Evolutionary conservation across 92 coral and sea anemone species (phyloP).

Genomic region (Plumapathes pennacea): DNA sequence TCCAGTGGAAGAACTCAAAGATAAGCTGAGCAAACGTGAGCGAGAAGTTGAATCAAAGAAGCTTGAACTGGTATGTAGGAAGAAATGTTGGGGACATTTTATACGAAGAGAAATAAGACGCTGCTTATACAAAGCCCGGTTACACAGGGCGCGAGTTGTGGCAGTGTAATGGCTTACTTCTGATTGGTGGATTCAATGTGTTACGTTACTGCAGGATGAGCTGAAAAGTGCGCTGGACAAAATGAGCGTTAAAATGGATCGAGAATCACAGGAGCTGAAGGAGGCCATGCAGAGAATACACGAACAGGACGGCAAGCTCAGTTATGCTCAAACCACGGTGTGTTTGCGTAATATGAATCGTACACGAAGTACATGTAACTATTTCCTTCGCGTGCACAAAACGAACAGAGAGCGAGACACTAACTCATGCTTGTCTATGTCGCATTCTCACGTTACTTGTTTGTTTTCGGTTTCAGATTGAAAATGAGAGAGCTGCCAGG

Average conservation of each 20-base stretch:
- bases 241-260: constrained; percentile 82
- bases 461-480: too few relatives aligned
- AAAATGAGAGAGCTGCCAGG: constrained; percentile 74
- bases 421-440: too few relatives aligned
- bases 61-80: constrained; percentile 78
- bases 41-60: constrained; percentile 78
- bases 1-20: constrained; percentile 81
- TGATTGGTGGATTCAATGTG: too few relatives aligned
- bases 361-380: too few relatives aligned
- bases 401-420: too few relatives aligned
- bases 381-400: too few relatives aligned
- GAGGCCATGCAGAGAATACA: constrained; percentile 95
- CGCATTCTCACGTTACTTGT: neutral
- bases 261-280: constrained; percentile 82
- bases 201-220: constrained; percentile 78
- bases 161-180: neutral
- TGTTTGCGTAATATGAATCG: too few relatives aligned
- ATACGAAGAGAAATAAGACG: too few relatives aligned
- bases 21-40: constrained; percentile 76
- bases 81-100: too few relatives aligned
- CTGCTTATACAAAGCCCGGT: neutral
- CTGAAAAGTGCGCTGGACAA: constrained; percentile 79
- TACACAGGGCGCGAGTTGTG: neutral
- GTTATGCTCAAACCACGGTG: constrained; percentile 83
- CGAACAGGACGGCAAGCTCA: constrained; percentile 83